A percentile compares a stretch with the other conserved stretches of the same genome.
Conservation (phyloP, 23 tunicate species). For the Phallusia fumigata region DNA sequence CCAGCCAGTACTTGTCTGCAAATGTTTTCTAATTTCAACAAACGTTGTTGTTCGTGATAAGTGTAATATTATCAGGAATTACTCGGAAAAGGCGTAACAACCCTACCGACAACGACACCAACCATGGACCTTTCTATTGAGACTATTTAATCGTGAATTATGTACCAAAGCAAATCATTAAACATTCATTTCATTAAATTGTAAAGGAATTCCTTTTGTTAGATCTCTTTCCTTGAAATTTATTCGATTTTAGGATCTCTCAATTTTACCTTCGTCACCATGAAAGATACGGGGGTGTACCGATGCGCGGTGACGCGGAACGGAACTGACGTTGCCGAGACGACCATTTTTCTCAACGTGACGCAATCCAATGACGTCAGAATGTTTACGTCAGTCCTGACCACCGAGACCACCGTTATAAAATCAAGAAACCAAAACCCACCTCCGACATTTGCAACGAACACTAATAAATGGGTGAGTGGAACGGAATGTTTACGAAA, state of each 20-base stretch:
- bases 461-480: neutral
- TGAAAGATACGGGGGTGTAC: slow-evolving; percentile 73
- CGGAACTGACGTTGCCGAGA: slow-evolving; percentile 21
- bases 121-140: no score
- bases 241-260: slow-evolving; percentile 44
- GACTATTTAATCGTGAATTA: no score
- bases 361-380: slow-evolving; percentile 5
- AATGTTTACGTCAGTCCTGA: neutral
- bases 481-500: neutral
- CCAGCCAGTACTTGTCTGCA: no score
- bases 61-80: no score
- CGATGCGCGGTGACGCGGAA: slow-evolving; percentile 48
- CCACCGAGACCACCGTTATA: slow-evolving; percentile 29
- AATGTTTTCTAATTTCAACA: no score
- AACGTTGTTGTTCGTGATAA: no score
- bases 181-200: no score
- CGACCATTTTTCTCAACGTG: slow-evolving; percentile 59
- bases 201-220: no score
- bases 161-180: no score
- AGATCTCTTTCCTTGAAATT: no score
- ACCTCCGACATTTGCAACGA: neutral
- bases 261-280: slow-evolving; percentile 58
- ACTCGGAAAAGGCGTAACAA: no score
- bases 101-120: no score
- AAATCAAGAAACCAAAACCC: slow-evolving; percentile 16